Base-by-base conservation (phyloP, 2,888 invertebrate genomes). In the Euzetes globulus region DNA sequence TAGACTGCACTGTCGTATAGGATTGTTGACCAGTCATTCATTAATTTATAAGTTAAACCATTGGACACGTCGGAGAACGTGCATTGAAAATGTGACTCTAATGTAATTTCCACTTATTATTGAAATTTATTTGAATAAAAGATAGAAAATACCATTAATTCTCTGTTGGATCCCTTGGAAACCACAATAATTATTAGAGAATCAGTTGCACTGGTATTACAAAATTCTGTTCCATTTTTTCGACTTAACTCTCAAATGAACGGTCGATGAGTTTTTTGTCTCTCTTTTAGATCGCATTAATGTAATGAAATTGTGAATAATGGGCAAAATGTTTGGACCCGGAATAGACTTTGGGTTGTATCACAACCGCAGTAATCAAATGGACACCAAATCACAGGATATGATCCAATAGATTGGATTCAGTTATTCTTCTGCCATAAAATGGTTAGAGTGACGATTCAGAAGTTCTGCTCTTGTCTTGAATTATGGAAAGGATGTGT, bases 401-500 rank as follows among this genome's bases (percentile, higher is more conserved):
- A 41, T 41, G 41, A 41, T 41, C 13, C 11, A 41, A 41, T 41
- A 41, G 13, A 41, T 41, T 11, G 41, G 11, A 41, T 41, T 41
- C 1, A 41, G 6, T 41, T 4, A 41, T 41, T 41, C 6, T 41
- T 41, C 41, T 41, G 5, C 25, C 27, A 58, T 19, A 58, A 22
- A 37, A 63, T 63, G 63, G 29, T 63, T 17, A 63, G n/a, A 15
- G 33, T 63, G n/a, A 63, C 63, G 13, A 63, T 63, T 27, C 63
- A 75, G 58, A 75, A 65, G 45, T 72, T 72, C 19, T 72, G 72
- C 41, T 37, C 72, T 11, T 75, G 75, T 60, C 33, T 75, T 17
- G 75, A 75, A n/a, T 72, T 72, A 50, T 75, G 75, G 75, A 72
- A 75, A 68, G 75, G 72, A 5, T 72, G 75, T 70, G 41, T 75